Evolutionary conservation across 1,140 invertebrate genomes (phyloP), one percentile per base, ranked within the genome.

Genomic region (Schmidtea mediterranea): DNA sequence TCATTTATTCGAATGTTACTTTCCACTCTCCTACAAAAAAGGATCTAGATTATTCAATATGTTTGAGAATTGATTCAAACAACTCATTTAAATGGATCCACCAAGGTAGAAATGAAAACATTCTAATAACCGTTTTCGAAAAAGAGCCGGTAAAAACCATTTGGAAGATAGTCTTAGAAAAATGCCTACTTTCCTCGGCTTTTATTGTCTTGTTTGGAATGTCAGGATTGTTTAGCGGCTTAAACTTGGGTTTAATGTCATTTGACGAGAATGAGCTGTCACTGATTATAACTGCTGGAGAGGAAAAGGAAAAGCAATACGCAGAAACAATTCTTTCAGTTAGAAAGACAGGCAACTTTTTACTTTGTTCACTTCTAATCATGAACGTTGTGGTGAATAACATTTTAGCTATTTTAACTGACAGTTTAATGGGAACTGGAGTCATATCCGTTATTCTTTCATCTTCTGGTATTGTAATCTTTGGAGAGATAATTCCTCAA

Each of bases 361-460:
- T 98, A 19, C 71, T 97, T 10, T 97, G 90, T 69, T 73, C 74
- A 23, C 80, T 97, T 55, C 65, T 98, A 37, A 72, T 97, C 24
- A 87, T 84, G 15, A 97, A 98, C 65, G 90, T 97, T 32, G 74
- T 94, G 49, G 90, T 98, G 6, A 97, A 97, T 67, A 87, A 82
- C 1, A 80, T 82, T 13, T 79, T 95, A 56, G 92, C 90, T 1
- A 90, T 97, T 65, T 66, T 95, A 9, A 65, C 97, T 61, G 90
- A 95, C 61, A 79, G 82, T 57, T 63, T 97, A 51, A 87, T 84
- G 16, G 83, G 82, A 32, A 8, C 15, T 39, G 75, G 76, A 6
- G 49, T 73, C 24, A 74, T 90, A 51, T 86, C 89, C 37, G 63
- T 73, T 32, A 58, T 70, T 50, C 56, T 49, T 24, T 63, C 87